Percentiles rank a stretch among this genome's conserved stretches.
Evolutionary conservation across 2,797 vertebrate genomes (phyloP).

Genomic region (Bryconaethiops microstoma): DNA sequence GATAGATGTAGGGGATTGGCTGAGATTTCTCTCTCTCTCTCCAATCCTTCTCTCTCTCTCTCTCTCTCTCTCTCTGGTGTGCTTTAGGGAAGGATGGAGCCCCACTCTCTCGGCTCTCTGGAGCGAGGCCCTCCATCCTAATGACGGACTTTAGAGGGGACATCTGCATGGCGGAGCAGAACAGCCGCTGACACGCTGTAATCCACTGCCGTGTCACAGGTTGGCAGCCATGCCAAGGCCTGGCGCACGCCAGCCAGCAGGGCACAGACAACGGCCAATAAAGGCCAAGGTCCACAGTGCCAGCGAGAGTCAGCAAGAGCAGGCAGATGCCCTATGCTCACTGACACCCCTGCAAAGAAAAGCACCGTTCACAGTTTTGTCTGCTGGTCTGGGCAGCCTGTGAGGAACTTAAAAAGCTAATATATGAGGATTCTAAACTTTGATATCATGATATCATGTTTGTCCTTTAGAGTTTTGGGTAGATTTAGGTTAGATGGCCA

Average conservation of each 20-base stretch:
- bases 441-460: neutral
- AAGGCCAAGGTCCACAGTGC: conserved; percentile 48
- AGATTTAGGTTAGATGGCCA: too few species aligned
- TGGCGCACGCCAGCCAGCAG: conserved; percentile 55
- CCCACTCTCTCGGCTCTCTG: conserved; percentile 45
- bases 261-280: conserved; percentile 47
- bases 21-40: conserved; percentile 11
- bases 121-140: conserved; percentile 56
- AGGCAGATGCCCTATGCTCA: conserved; percentile 43
- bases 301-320: conserved; percentile 46
- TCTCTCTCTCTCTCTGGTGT: neutral
- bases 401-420: conserved; percentile 25
- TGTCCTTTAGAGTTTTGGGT: neutral
- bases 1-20: conserved; percentile 32
- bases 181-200: conserved; percentile 55
- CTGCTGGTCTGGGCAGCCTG: neutral
- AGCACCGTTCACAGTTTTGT: conserved; percentile 20
- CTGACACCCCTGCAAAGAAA: conserved; percentile 32
- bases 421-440: neutral
- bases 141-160: conserved; percentile 61
- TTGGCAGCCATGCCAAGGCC: conserved; percentile 55
- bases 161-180: conserved; percentile 54
- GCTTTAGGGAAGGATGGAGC: conserved; percentile 23
- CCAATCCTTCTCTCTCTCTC: conserved; percentile 20
- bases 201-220: conserved; percentile 60